These are phyloP conservation scores for Ennomos fuscantarius DNA, from an alignment of 2,888 invertebrate genomes.

Conservation along the genomic window DNA sequence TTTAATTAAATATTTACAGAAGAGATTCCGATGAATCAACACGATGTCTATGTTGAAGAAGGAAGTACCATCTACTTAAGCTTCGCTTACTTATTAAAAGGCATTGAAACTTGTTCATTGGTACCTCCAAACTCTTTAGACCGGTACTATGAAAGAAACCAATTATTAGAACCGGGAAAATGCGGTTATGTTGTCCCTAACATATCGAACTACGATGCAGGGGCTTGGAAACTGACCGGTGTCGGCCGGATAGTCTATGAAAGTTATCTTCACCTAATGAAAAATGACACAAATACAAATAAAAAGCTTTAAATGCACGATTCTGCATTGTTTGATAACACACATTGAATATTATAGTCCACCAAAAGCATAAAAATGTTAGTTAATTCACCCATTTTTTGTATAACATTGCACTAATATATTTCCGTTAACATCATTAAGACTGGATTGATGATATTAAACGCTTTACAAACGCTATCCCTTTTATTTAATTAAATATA, in stretches of 20 bases:
- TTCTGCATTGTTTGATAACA: too few relatives aligned
- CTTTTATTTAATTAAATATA: too few relatives aligned
- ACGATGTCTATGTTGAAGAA: conserved; percentile 23
- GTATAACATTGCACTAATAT: too few relatives aligned
- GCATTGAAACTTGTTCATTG: conserved; percentile 63
- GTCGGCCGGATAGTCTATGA: conserved; percentile 64
- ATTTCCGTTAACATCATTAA: too few relatives aligned
- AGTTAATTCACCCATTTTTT: too few relatives aligned
- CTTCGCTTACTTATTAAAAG: conserved; percentile 57
- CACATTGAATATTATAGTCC: too few relatives aligned
- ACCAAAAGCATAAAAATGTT: too few relatives aligned
- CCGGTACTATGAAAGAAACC: conserved; percentile 55
- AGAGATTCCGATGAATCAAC: conserved; percentile 44
- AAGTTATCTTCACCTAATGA: conserved; percentile 14
- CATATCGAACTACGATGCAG: conserved; percentile 57
- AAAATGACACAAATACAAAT: too few relatives aligned
- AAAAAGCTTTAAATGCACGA: too few relatives aligned
- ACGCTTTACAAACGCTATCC: too few relatives aligned
- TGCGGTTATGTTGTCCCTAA: conserved; percentile 64
- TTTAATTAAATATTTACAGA: conserved; percentile 53
- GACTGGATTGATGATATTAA: too few relatives aligned
- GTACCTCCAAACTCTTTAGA: conserved; percentile 58
- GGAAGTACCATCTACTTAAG: conserved; percentile 58
- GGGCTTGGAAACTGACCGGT: conserved; percentile 64
- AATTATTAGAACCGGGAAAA: conserved; percentile 39